Evolutionary conservation across 2,888 invertebrate genomes (phyloP).

Genomic region (Trisateles emortualis): DNA sequence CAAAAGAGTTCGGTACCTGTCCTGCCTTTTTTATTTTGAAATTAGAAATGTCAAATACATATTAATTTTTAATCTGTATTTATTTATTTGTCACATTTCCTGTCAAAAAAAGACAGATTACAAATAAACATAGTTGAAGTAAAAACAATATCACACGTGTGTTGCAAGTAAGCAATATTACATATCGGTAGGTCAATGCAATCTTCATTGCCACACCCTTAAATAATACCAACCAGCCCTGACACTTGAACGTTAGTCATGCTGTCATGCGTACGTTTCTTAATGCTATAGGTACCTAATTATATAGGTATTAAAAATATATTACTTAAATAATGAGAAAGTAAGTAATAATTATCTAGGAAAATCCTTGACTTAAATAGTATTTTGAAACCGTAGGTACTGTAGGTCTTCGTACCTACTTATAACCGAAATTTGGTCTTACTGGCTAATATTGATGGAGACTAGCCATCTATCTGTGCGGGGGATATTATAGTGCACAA

Average conservation of each 20-base stretch:
- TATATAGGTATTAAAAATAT: background rate
- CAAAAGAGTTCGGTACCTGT: too few species aligned
- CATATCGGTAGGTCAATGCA: slow-evolving; percentile 32
- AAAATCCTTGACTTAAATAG: background rate
- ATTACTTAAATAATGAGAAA: background rate
- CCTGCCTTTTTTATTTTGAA: too few species aligned
- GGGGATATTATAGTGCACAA: too few species aligned
- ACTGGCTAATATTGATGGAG: too few species aligned
- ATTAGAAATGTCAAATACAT: too few species aligned
- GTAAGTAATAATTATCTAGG: background rate
- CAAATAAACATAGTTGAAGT: background rate
- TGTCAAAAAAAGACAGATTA: background rate
- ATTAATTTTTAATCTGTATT: too few species aligned
- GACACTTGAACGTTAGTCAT: slow-evolving; percentile 1
- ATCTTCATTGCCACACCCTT: slow-evolving; percentile 28
- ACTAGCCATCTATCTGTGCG: too few species aligned
- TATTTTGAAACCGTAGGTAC: too few species aligned
- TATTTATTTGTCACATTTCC: too few species aligned
- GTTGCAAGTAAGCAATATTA: background rate
- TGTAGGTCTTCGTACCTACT: background rate
- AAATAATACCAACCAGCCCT: slow-evolving; percentile 1
- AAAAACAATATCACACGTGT: background rate
- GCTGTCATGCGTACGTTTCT: background rate
- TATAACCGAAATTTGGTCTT: too few species aligned
- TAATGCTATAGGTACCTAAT: background rate